These are phyloP conservation scores for Sinocyclocheilus grahami DNA, from an alignment of 2,113 vertebrate species.

Conservation along the genomic window DNA sequence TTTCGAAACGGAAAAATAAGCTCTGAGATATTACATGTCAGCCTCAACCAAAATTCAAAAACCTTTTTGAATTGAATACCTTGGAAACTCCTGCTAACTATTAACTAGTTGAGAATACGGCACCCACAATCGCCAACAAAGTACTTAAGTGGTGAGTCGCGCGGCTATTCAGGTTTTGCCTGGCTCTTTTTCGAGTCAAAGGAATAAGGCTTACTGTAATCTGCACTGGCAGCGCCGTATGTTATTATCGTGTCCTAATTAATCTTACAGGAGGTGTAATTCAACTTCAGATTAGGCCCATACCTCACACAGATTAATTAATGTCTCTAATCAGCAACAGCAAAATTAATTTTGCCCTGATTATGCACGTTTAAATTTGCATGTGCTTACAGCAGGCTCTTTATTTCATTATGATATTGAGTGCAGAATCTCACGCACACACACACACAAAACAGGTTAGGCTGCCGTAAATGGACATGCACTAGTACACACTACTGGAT, in stretches of 20 bases:
- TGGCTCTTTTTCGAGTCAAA: slow-evolving; percentile 87
- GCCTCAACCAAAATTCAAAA: neutral
- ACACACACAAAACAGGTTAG: slow-evolving; percentile 24
- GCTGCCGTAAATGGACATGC: slow-evolving; percentile 23
- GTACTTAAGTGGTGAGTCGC: slow-evolving; percentile 57
- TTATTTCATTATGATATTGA: slow-evolving; percentile 74
- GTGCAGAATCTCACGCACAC: neutral
- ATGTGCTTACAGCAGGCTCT: slow-evolving; percentile 90
- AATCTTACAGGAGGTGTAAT: slow-evolving; percentile 96
- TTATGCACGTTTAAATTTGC: slow-evolving; percentile 93
- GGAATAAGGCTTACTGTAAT: slow-evolving; percentile 82
- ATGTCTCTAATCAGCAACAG: slow-evolving; percentile 94
- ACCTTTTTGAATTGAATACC: neutral
- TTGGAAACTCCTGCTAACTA: slow-evolving; percentile 20
- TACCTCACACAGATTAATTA: slow-evolving; percentile 95
- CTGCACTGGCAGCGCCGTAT: slow-evolving; percentile 89
- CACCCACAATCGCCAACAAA: slow-evolving; percentile 20
- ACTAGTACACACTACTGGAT: slow-evolving; percentile 18
- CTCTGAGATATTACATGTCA: neutral
- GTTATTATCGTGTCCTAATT: slow-evolving; percentile 96
- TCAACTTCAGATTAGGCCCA: slow-evolving; percentile 93
- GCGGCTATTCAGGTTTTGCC: slow-evolving; percentile 88
- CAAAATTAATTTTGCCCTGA: slow-evolving; percentile 96
- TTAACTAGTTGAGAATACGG: slow-evolving; percentile 16
- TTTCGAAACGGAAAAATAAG: neutral